Evolutionary conservation across 1,140 invertebrate species (phyloP), one percentile per base, ranked within the genome.

Genomic region (Triops longicaudatus): DNA sequence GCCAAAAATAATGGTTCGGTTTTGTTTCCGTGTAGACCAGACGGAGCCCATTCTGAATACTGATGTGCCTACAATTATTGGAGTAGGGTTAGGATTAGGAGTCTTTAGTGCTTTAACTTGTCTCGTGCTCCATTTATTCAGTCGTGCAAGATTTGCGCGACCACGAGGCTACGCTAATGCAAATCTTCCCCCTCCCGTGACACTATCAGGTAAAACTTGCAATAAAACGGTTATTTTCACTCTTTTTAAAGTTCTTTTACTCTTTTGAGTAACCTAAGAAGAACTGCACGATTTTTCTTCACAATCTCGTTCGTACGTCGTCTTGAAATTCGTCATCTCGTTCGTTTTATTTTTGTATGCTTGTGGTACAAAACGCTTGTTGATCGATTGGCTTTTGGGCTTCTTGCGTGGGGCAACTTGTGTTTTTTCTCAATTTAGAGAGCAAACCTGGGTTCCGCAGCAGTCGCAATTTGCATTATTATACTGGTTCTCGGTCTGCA

Each of bases 51-150:
- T 92, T 85, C 89, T 94, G 87, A 90, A 90, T 79, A 91, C 91
- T 78, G 91, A 94, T 85, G 86, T 93, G 81, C 90, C 91, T 79
- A 93, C 92, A 76, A 86, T 95, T 81, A 86, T 94, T 82, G 91
- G 91, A 77, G 91, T 94, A 42, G 88, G 90, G 80, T 90, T 92
- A 77, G 92, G 92, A 44, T 90, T 95, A 82, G 91, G 92, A 74
- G 88, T 94, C 81, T 87, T 95, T 81, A 92, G 91, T 10, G 92
- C 89, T 28, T 87, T 94, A 79, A 91, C 94, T 80, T 94, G 93
- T 85, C 92, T 94, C 86, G 92, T 94, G 77, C 84, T 95, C 80
- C 92, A 92, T 83, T 86, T 95, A 77, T 95, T 93, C 85, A 89
- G 89, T 79, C 88, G 88, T 78, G 88, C 87, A 31, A 87, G 91